phyloP scores from a whole-genome alignment of 2,797 vertebrate genomes.

The Scolopax bukidnonensis region DNA sequence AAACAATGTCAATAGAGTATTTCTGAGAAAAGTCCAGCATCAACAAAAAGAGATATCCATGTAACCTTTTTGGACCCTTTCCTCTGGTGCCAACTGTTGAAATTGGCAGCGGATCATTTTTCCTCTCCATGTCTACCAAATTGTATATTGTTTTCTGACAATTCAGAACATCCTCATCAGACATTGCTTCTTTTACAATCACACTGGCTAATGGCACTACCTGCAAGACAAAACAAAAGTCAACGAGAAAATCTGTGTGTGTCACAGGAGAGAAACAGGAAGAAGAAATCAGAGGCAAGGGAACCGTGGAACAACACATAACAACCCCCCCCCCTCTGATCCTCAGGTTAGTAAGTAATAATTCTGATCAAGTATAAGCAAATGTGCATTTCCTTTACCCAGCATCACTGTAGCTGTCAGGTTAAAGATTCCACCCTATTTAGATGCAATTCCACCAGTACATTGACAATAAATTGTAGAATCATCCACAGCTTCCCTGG shows the following conservation, averaged over 20 bases:
- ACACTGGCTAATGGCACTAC: conserved; percentile 97
- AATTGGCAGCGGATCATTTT: conserved; percentile 96
- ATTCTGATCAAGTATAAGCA: background rate
- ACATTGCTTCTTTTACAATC: conserved; percentile 94
- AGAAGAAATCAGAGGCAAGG: background rate
- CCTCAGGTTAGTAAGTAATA: background rate
- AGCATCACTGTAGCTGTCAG: background rate
- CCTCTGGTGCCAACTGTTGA: conserved; percentile 98
- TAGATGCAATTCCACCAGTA: background rate
- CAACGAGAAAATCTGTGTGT: background rate
- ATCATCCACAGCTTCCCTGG: too few species aligned
- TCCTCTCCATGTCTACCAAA: conserved; percentile 98
- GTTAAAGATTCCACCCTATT: background rate
- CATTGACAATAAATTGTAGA: background rate
- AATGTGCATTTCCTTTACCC: background rate
- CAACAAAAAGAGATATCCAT: background rate
- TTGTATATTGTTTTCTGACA: conserved; percentile 99
- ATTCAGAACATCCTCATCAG: conserved; percentile 95
- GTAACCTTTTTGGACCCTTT: conserved; percentile 96
- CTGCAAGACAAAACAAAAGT: conserved; percentile 70
- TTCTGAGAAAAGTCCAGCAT: background rate
- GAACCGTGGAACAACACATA: background rate
- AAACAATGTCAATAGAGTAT: background rate
- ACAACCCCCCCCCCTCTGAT: background rate
- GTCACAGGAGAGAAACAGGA: background rate